Conservation (phyloP, 2,888 invertebrate genomes). For the Orthosia gracilis region DNA sequence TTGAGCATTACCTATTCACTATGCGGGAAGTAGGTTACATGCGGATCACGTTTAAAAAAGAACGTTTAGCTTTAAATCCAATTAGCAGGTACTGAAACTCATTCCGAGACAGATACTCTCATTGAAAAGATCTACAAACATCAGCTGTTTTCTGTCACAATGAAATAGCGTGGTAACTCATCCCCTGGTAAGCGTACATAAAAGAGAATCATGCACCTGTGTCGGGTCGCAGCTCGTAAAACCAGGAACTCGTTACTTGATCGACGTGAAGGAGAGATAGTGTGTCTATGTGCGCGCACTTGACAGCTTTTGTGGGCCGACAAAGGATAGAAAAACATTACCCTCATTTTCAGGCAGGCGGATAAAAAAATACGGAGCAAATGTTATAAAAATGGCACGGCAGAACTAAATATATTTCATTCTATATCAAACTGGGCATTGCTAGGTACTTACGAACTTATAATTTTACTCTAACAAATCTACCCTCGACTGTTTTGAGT, state of each 20-base stretch:
- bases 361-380: constrained; percentile 35
- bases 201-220: constrained; percentile 51
- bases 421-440: constrained; percentile 10
- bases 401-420: constrained; percentile 3
- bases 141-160: constrained; percentile 28
- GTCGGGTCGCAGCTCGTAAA: constrained; percentile 53
- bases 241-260: constrained; percentile 56
- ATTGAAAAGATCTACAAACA: constrained; percentile 13
- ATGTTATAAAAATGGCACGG: neutral
- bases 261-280: constrained; percentile 28
- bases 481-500: constrained; percentile 14
- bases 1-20: constrained; percentile 52
- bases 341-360: constrained; percentile 11
- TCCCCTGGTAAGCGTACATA: constrained; percentile 26
- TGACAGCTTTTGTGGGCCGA: constrained; percentile 24
- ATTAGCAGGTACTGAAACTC: constrained; percentile 19
- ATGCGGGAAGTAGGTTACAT: constrained; percentile 42
- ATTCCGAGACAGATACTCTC: neutral
- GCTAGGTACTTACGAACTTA: neutral
- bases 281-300: constrained; percentile 15
- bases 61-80: constrained; percentile 15
- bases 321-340: constrained; percentile 30
- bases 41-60: constrained; percentile 22
- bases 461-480: constrained; percentile 16
- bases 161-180: constrained; percentile 25